Percentiles rank a stretch among this genome's conserved stretches.
phyloP scores from a whole-genome alignment of 2,113 vertebrate genomes.

The Emberiza fucata region DNA sequence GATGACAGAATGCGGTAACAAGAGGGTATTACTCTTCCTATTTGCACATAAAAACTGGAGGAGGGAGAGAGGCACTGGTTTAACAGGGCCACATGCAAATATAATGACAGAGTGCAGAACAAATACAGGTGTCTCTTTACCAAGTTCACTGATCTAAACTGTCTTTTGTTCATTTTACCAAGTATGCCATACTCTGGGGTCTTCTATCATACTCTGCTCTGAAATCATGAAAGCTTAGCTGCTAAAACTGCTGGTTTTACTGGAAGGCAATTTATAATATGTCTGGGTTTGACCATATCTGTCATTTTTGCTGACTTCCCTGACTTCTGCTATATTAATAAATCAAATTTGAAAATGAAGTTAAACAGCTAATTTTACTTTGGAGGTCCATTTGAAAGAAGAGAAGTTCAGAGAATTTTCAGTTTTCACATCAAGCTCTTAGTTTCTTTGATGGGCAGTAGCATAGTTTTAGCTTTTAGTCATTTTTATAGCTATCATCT shows the following conservation, averaged over 20 bases:
- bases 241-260: not conserved
- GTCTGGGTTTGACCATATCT: not conserved
- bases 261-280: not conserved
- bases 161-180: not conserved
- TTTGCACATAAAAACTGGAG: not conserved
- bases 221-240: not conserved
- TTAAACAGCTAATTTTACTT: constrained; percentile 2
- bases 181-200: not conserved
- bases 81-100: not conserved
- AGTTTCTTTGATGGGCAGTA: not conserved
- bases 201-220: not conserved
- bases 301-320: not conserved
- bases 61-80: not conserved
- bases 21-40: not conserved
- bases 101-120: not conserved
- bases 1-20: not conserved
- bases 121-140: not conserved
- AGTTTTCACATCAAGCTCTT: not conserved
- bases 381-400: not conserved
- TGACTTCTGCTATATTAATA: not conserved
- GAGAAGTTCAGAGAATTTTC: not conserved
- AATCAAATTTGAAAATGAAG: constrained; percentile 6
- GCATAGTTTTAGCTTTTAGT: not conserved
- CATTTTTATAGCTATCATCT: not conserved
- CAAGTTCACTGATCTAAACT: not conserved